Conservation (phyloP, 2,888 invertebrate species). For the Thelaira solivaga region DNA sequence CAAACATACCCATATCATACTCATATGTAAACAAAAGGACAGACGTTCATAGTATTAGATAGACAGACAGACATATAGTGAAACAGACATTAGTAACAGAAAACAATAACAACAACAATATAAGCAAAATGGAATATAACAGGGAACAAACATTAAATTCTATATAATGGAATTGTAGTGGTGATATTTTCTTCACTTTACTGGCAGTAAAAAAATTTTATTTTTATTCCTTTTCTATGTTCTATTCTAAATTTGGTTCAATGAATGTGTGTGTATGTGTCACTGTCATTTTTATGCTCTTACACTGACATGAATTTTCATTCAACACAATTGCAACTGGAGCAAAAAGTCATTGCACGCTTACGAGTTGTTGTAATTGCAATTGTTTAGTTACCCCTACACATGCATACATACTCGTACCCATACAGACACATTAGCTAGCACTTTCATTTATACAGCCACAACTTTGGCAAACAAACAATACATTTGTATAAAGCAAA, state of each 20-base stretch:
- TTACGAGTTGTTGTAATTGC: constrained; percentile 60
- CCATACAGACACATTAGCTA: constrained; percentile 4
- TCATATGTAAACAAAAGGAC: no score
- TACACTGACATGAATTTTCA: constrained; percentile 40
- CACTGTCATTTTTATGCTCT: constrained; percentile 23
- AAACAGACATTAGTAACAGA: constrained; percentile 32
- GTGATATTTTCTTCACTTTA: constrained; percentile 37
- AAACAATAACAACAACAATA: no score
- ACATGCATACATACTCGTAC: no score
- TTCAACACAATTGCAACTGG: constrained; percentile 56
- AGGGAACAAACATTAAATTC: constrained; percentile 27
- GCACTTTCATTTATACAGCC: background rate
- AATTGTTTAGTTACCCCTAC: constrained; percentile 51
- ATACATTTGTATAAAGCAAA: background rate
- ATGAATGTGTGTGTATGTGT: constrained; percentile 1
- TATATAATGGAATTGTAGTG: constrained; percentile 24
- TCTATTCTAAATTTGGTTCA: background rate
- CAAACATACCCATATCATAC: no score
- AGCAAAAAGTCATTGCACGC: constrained; percentile 62
- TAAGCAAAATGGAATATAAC: constrained; percentile 48
- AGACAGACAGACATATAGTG: constrained; percentile 27
- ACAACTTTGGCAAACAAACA: background rate
- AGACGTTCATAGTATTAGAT: no score
- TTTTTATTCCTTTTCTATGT: background rate
- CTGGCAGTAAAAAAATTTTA: constrained; percentile 19